phyloP scores from a whole-genome alignment of 2,113 vertebrate species.

The Xiphophorus hellerii region DNA sequence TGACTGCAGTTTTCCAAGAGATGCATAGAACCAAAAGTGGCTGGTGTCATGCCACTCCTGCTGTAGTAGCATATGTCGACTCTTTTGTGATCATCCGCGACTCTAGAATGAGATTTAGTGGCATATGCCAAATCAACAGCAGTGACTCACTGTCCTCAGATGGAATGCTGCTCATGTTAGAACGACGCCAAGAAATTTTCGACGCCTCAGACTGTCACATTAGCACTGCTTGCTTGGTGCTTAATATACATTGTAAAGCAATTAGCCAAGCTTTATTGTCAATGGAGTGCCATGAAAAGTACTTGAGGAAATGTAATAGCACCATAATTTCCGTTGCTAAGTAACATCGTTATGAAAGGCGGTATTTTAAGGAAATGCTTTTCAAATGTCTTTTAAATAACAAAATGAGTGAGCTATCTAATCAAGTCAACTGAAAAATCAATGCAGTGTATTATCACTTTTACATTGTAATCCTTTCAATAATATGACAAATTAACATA shows the following conservation, averaged over 20 bases:
- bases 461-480: neutral
- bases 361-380: neutral
- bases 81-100: neutral
- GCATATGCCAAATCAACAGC: neutral
- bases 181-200: neutral
- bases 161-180: neutral
- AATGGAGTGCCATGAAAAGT: neutral
- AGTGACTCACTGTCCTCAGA: neutral
- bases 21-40: neutral
- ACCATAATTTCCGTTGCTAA: neutral
- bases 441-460: neutral
- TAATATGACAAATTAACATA: neutral
- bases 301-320: neutral
- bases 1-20: neutral
- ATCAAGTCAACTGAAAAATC: neutral
- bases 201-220: neutral
- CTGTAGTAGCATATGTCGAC: neutral
- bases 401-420: neutral
- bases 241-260: neutral
- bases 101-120: neutral
- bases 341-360: neutral
- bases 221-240: neutral
- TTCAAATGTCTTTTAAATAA: neutral
- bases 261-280: neutral
- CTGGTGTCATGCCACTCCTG: conserved; percentile 1